phyloP scores from a whole-genome alignment of 2,888 invertebrate species.

The Catocala nupta region DNA sequence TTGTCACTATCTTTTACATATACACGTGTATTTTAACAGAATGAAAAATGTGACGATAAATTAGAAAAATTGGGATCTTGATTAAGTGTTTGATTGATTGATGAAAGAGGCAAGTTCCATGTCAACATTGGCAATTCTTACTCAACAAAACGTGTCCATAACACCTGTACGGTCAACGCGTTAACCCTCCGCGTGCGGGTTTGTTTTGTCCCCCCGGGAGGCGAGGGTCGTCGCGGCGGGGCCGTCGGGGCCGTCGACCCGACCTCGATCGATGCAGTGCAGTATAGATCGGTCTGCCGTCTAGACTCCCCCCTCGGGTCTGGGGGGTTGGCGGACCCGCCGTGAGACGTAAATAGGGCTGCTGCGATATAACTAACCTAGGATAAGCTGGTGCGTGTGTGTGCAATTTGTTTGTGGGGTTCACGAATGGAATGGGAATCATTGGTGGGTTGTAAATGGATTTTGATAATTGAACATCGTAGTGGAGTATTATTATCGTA shows the following conservation, averaged over 20 bases:
- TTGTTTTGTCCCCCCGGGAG: conserved; percentile 68
- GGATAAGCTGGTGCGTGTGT: conserved; percentile 46
- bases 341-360: conserved; percentile 55
- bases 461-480: conserved; percentile 13
- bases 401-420: conserved; percentile 25
- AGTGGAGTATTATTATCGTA: neutral
- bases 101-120: neutral
- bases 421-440: conserved; percentile 6
- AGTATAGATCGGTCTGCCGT: conserved; percentile 85
- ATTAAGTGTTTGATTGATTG: too few species aligned
- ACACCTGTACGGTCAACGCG: conserved; percentile 76
- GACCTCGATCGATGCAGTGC: conserved; percentile 79
- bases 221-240: conserved; percentile 60
- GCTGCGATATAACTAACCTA: conserved; percentile 56
- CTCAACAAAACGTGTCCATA: conserved; percentile 51
- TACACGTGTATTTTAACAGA: too few species aligned
- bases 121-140: conserved; percentile 37
- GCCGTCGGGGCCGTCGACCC: conserved; percentile 66
- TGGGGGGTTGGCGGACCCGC: conserved; percentile 37
- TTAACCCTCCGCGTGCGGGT: conserved; percentile 59
- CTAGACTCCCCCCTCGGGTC: conserved; percentile 70
- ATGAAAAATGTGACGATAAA: too few species aligned
- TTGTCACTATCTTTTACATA: too few species aligned
- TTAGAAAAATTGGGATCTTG: too few species aligned
- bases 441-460: conserved; percentile 19